Conservation (phyloP, 35 echinoderm and acorn worm species). For the Apostichopus parvimensis region DNA sequence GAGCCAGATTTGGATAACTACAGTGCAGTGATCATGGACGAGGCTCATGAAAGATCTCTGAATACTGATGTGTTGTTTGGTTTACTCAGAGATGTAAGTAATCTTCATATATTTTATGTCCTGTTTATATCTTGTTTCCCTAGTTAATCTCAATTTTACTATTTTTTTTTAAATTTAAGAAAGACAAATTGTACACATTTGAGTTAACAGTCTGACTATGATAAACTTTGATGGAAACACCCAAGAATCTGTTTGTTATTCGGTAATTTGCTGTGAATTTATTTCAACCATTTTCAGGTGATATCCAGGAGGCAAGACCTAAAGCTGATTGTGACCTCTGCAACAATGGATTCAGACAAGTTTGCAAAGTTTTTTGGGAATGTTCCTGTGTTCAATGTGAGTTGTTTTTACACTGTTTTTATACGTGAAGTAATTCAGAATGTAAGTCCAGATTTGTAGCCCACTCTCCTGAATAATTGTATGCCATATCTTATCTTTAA, state of each 20-base stretch:
- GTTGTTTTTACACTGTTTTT: background rate
- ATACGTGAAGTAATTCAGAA: too few species aligned
- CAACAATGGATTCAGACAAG: conserved; percentile 95
- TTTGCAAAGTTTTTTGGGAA: conserved; percentile 97
- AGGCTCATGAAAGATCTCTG: conserved; percentile 95
- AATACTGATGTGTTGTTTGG: conserved; percentile 98
- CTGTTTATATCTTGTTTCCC: too few species aligned
- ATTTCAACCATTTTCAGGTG: conserved; percentile 63
- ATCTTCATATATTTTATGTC: background rate
- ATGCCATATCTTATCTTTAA: too few species aligned
- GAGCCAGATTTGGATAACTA: conserved; percentile 96
- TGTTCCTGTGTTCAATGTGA: conserved; percentile 92
- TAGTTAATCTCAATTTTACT: too few species aligned
- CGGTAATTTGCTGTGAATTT: background rate
- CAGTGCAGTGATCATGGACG: conserved; percentile 97
- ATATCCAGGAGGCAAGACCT: conserved; percentile 85
- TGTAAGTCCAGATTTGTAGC: too few species aligned
- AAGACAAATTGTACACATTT: too few species aligned
- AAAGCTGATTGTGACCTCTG: conserved; percentile 98
- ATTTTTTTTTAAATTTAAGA: too few species aligned
- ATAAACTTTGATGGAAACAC: too few species aligned
- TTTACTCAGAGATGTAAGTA: conserved; percentile 79
- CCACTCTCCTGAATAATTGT: too few species aligned
- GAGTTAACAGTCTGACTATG: too few species aligned
- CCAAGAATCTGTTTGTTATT: too few species aligned